Conservation (phyloP, 2,113 vertebrate genomes). For the Petrocephalus zakoni region DNA sequence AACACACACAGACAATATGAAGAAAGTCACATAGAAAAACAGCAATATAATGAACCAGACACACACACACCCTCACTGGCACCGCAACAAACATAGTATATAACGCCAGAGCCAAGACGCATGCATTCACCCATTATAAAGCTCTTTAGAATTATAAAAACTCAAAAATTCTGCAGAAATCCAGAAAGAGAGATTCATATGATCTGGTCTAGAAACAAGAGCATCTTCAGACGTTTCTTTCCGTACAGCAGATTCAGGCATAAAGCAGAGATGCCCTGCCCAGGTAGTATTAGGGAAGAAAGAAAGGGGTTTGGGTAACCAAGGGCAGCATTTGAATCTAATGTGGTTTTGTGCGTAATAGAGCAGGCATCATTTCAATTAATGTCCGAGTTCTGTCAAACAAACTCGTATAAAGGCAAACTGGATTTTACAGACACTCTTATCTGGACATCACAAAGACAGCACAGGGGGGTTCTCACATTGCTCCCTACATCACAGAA, state of each 20-base stretch:
- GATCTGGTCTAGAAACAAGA: not conserved
- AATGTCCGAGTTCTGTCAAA: not conserved
- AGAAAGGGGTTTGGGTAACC: not conserved
- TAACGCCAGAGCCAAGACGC: not conserved
- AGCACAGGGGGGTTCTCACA: not conserved
- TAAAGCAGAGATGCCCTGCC: not conserved
- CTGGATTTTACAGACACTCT: not conserved
- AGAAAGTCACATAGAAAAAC: not conserved
- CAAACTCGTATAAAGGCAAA: not conserved
- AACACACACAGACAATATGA: not conserved
- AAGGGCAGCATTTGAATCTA: not conserved
- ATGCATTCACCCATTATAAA: not conserved
- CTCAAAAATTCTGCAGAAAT: not conserved
- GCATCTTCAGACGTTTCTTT: not conserved
- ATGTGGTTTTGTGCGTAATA: not conserved
- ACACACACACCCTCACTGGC: not conserved
- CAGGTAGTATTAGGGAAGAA: not conserved
- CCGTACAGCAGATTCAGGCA: not conserved
- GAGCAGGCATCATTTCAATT: not conserved
- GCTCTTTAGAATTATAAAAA: not conserved
- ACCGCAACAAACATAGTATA: not conserved
- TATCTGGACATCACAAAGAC: not conserved
- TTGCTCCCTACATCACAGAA: too few relatives aligned
- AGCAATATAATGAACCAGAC: not conserved
- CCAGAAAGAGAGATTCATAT: not conserved